Conservation (phyloP, 2,888 invertebrate species). For the Drosophila nigritarsus region DNA sequence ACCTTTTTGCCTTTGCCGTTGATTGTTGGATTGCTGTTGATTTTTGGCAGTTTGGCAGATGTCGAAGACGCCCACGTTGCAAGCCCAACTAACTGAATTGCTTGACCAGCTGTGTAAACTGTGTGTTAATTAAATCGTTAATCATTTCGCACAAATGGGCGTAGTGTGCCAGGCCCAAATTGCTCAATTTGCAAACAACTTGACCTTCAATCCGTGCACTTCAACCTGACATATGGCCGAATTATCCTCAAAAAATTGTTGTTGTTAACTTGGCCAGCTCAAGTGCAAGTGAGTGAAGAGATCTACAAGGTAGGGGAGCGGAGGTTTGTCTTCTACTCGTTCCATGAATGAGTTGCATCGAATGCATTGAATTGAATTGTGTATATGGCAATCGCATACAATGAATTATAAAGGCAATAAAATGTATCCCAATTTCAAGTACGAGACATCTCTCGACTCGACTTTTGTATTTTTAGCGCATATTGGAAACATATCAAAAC, state of each 20-base stretch:
- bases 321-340: conserved; percentile 21
- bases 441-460: conserved; percentile 65
- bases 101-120: conserved; percentile 31
- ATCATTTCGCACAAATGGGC: conserved; percentile 51
- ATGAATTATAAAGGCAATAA: conserved; percentile 60
- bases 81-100: conserved; percentile 12
- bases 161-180: conserved; percentile 64
- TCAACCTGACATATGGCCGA: conserved; percentile 59
- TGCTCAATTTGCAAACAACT: conserved; percentile 61
- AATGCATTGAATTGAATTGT: conserved; percentile 39
- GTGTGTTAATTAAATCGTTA: conserved; percentile 67
- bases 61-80: conserved; percentile 48
- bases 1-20: conserved; percentile 36
- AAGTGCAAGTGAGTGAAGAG: conserved; percentile 31
- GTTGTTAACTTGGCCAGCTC: conserved; percentile 31
- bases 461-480: conserved; percentile 70
- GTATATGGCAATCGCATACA: conserved; percentile 48
- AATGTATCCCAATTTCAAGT: conserved; percentile 76
- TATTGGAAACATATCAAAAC: conserved; percentile 55
- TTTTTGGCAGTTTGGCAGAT: conserved; percentile 34
- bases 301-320: background rate
- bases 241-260: conserved; percentile 54
- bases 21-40: conserved; percentile 36
- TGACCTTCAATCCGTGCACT: conserved; percentile 56
- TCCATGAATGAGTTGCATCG: conserved; percentile 40